Evolutionary conservation across 2,797 vertebrate species (phyloP), one percentile per base, ranked within the genome.

Genomic region (Scomberomorus guttatus): DNA sequence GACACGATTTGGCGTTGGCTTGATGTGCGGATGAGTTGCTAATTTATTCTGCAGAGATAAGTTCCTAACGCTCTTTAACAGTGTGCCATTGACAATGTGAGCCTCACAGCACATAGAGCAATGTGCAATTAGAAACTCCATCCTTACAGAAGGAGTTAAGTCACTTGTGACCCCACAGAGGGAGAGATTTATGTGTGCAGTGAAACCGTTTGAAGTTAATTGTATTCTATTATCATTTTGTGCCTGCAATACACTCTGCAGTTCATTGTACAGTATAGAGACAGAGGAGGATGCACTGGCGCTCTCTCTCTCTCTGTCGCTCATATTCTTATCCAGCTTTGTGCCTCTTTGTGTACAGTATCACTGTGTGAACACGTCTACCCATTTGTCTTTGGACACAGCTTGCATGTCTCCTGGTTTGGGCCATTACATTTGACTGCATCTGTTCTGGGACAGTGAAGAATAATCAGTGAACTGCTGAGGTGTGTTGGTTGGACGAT

Each of bases 151-250:
- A 71, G 81, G 86, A 88, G 77, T 74, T 60, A 62, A 87, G 82
- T 81, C 87, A 69, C 82, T 86, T 81, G 77, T 67, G 85, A 85
- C 83, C 85, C 90, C 27, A 63, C 68, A 3, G 75, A 75, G 84
- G 76, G 84, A 80, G 64, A 90, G 87, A 86, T 91, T 92, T 83
- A 87, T 88, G 82, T 83, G 87, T 86, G 87, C 86, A 80, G 87
- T 89, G 86, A 86, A 90, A 90, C 86, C 83, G 81, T 89, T 89
- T 87, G 77, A 92, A 88, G 90, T 89, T 89, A 92, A 91, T 93
- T 90, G 87, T 84, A 80, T 92, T 87, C 82, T 84, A 85, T 89
- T 87, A 87, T 93, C 85, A 87, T 92, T 88, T 85, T 88, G 93
- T 94, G 92, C 92, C 94, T 94, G 87, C 74, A 48, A 81, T 87